A percentile compares a stretch with the other conserved stretches of the same genome.
Evolutionary conservation across 1,140 invertebrate species (phyloP).

Genomic region (Rhynchophorus ferrugineus): DNA sequence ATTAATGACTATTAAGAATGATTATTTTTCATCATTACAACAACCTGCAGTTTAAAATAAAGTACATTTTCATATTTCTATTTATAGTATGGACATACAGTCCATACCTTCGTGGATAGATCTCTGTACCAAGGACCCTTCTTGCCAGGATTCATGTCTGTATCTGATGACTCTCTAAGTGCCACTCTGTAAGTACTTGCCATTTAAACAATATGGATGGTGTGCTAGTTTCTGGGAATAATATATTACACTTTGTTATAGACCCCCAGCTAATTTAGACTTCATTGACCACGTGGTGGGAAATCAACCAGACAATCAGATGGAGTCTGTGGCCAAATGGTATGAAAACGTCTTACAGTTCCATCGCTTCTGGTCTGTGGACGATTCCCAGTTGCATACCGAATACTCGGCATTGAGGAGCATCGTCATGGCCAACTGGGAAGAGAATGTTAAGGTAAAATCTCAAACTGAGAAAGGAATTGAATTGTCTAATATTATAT

Average conservation of each 20-base stretch:
- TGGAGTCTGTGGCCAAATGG: slow-evolving; percentile 87
- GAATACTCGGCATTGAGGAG: slow-evolving; percentile 93
- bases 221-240: too few relatives aligned
- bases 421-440: slow-evolving; percentile 94
- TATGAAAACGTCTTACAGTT: slow-evolving; percentile 91
- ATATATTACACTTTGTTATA: too few relatives aligned
- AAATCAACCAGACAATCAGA: slow-evolving; percentile 88
- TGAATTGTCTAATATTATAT: too few relatives aligned
- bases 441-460: slow-evolving; percentile 90
- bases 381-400: slow-evolving; percentile 93
- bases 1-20: too few relatives aligned
- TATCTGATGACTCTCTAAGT: slow-evolving; percentile 51
- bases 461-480: too few relatives aligned
- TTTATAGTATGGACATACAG: slow-evolving; percentile 89
- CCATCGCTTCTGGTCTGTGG: slow-evolving; percentile 98
- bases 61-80: slow-evolving; percentile 13
- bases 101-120: slow-evolving; percentile 91
- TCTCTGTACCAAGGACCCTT: slow-evolving; percentile 81
- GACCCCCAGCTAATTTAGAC: slow-evolving; percentile 67
- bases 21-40: too few relatives aligned
- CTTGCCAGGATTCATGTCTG: slow-evolving; percentile 72
- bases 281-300: slow-evolving; percentile 97
- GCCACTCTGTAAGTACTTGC: slow-evolving; percentile 58
- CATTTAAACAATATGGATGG: too few relatives aligned
- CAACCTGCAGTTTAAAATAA: too few relatives aligned